Evolutionary conservation across 2,797 vertebrate genomes (phyloP).

Genomic region (Cryptoblepharus egeriae): DNA sequence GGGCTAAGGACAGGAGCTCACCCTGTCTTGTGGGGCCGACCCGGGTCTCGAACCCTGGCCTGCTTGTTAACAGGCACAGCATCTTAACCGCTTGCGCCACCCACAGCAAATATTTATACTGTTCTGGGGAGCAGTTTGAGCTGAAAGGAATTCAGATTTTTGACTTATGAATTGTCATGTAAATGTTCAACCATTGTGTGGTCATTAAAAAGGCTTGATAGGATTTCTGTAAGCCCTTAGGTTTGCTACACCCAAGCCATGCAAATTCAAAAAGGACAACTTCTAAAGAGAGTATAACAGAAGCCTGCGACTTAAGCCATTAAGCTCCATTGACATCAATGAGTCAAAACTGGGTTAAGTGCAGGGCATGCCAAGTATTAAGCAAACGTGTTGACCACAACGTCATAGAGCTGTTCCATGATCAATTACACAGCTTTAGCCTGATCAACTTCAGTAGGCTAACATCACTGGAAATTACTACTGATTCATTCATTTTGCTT

Average conservation of each 20-base stretch:
- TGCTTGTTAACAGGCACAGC: too few species aligned
- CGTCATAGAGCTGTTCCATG: background rate
- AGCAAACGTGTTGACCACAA: background rate
- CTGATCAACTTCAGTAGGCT: background rate
- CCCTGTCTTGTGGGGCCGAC: too few species aligned
- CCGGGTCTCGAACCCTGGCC: too few species aligned
- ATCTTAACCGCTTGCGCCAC: too few species aligned
- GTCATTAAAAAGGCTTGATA: background rate
- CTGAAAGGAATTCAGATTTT: background rate
- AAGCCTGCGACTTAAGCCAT: background rate
- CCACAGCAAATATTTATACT: too few species aligned
- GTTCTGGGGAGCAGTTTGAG: background rate
- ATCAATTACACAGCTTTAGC: background rate
- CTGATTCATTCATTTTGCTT: background rate
- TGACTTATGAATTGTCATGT: background rate
- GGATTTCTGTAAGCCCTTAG: background rate
- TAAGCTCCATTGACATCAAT: background rate
- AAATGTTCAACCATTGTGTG: background rate
- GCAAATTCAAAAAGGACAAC: background rate
- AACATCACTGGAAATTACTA: background rate
- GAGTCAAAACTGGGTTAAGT: background rate
- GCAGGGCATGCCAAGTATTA: background rate
- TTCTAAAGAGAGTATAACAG: background rate
- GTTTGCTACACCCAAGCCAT: background rate
- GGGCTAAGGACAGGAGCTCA: too few species aligned